These are phyloP conservation scores for Xenopus laevis DNA, from an alignment of 2,113 vertebrate genomes.

Conservation along the genomic window DNA sequence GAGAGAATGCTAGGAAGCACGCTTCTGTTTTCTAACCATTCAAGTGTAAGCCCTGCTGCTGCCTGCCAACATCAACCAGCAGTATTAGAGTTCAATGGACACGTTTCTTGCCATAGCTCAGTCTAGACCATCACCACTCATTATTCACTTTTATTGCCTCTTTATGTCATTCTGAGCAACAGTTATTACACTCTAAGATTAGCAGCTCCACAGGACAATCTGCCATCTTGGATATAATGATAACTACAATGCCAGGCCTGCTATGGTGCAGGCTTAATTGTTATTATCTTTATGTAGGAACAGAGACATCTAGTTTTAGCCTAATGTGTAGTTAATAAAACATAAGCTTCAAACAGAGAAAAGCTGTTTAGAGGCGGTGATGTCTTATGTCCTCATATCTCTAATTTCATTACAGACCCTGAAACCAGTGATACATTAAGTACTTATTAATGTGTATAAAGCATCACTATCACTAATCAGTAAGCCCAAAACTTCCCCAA, in stretches of 20 bases:
- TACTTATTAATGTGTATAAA: too few species aligned
- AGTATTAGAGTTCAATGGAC: constrained; percentile 47
- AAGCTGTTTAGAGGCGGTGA: too few species aligned
- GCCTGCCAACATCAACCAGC: constrained; percentile 52
- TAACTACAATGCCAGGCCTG: neutral
- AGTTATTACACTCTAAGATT: neutral
- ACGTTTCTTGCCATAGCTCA: constrained; percentile 10
- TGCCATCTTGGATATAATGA: neutral
- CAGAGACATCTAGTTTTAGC: too few species aligned
- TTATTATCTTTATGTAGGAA: too few species aligned
- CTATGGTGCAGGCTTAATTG: too few species aligned
- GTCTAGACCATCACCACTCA: constrained; percentile 5
- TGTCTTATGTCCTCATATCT: too few species aligned
- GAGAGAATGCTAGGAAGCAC: constrained; percentile 62
- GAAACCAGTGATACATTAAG: too few species aligned
- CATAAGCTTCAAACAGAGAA: too few species aligned
- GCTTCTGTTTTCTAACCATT: constrained; percentile 55
- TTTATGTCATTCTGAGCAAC: neutral
- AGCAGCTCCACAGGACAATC: constrained; percentile 4
- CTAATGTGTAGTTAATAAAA: too few species aligned
- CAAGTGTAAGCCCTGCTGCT: constrained; percentile 54
- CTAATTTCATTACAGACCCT: too few species aligned
- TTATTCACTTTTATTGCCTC: constrained; percentile 3
- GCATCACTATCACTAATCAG: too few species aligned
- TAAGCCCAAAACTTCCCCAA: too few species aligned